A percentile compares a stretch with the other conserved stretches of the same genome.
Conservation (phyloP, 2,113 vertebrate species). For the Bungarus multicinctus region DNA sequence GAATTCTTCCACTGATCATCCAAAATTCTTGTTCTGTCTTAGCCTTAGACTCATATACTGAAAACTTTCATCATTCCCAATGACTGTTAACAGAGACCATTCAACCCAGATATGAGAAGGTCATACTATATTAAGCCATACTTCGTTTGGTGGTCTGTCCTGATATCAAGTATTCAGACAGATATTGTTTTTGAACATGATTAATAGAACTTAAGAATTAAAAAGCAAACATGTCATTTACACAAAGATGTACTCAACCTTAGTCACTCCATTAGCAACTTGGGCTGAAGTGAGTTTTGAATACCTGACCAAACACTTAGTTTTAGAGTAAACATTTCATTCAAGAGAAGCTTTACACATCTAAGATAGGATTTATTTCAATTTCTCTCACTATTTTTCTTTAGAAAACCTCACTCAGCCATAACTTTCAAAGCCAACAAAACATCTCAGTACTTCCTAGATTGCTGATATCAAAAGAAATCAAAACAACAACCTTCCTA, state of each 20-base stretch:
- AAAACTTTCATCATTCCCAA: background rate
- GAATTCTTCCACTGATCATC: background rate
- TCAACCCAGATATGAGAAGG: background rate
- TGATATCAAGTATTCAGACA: background rate
- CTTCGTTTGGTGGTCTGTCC: background rate
- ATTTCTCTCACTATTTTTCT: background rate
- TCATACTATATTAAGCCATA: background rate
- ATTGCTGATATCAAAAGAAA: background rate
- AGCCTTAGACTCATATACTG: background rate
- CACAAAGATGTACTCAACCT: background rate
- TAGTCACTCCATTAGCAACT: background rate
- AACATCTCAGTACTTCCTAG: background rate
- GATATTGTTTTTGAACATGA: background rate
- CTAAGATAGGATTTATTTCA: background rate
- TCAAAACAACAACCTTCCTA: background rate
- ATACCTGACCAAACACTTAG: background rate
- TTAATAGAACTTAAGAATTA: background rate
- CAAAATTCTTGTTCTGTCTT: background rate
- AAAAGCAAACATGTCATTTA: background rate
- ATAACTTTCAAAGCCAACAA: background rate
- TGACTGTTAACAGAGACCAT: background rate
- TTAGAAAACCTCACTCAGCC: background rate
- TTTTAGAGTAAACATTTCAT: background rate
- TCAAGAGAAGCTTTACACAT: background rate
- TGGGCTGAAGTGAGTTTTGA: background rate